A percentile compares a stretch with the other conserved stretches of the same genome.
Evolutionary conservation across 2,888 invertebrate species (phyloP).

Genomic region (Sturmia bella): DNA sequence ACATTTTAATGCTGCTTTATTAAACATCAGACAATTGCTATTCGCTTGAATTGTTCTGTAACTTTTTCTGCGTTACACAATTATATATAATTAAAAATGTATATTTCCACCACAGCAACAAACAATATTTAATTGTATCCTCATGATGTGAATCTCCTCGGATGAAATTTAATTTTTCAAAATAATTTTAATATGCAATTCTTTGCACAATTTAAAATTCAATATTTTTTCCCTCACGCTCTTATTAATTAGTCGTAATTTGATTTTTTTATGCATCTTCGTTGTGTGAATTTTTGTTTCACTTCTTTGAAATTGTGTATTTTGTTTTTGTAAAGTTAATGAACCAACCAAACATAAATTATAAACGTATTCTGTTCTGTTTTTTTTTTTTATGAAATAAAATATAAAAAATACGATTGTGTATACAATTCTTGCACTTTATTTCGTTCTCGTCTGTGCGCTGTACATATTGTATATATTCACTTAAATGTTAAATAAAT

Average conservation of each 20-base stretch:
- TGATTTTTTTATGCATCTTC: slow-evolving; percentile 34
- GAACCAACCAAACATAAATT: slow-evolving; percentile 63
- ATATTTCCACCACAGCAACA: slow-evolving; percentile 8
- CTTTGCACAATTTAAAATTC: slow-evolving; percentile 59
- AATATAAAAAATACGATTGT: slow-evolving; percentile 12
- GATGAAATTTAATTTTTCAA: slow-evolving; percentile 37
- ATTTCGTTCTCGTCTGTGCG: slow-evolving; percentile 34
- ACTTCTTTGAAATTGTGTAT: slow-evolving; percentile 17
- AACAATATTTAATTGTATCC: slow-evolving; percentile 45
- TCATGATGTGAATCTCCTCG: slow-evolving; percentile 25
- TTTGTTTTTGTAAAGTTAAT: slow-evolving; percentile 61
- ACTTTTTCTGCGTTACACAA: slow-evolving; percentile 44
- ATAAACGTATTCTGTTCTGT: slow-evolving; percentile 43
- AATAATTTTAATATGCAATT: slow-evolving; percentile 45
- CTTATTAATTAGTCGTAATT: slow-evolving; percentile 63
- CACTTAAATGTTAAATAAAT: slow-evolving; percentile 64
- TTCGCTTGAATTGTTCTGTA: slow-evolving; percentile 39
- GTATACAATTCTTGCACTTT: slow-evolving; percentile 40
- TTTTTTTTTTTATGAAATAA: slow-evolving; percentile 12
- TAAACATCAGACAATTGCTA: slow-evolving; percentile 6
- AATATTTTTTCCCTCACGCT: slow-evolving; percentile 50
- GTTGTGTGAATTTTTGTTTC: slow-evolving; percentile 7
- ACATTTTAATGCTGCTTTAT: background rate
- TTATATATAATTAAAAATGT: slow-evolving; percentile 33
- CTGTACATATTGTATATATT: no score